Base-by-base conservation (phyloP, 2,113 vertebrate species). In the Crotophaga sulcirostris region DNA sequence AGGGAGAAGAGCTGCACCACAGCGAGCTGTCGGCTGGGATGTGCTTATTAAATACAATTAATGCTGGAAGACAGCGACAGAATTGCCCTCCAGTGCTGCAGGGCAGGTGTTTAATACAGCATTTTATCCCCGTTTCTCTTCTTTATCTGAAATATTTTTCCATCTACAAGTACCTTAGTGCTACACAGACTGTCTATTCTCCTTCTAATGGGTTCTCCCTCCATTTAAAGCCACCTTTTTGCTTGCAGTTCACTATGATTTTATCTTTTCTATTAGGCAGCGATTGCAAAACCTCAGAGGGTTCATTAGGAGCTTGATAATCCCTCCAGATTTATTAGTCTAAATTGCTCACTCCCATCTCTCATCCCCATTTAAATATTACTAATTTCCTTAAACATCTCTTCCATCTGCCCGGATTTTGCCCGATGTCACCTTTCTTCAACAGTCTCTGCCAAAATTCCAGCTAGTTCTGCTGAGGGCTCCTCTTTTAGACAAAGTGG, bases 301-400 rank as follows among this genome's bases (percentile, higher is more conserved):
- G 93, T 97, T 98, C 97, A 97, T 98, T 98, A 98, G 96, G 59
- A 90, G 93, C 93, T 90, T 94, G 95, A 96, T 97, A 97, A 98
- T 97, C 96, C 97, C 96, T 95, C 92, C 94, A 97, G 97, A 98
- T 98, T 98, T 98, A 98, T 98, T 96, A 97, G 90, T 42, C 96
- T 96, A 95, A 95, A 97, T 84, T 58, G 83, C 92, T 93, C 91
- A 51, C 89, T 97, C 93, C 89, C 78, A 81, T 97, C 95, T 94
- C 91, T 92, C 87, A 58, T 89, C 44, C 81, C 87, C 88, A 89
- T 96, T 97, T 92, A 97, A 97, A 96, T 83, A 89, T 94, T 91
- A 96, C 86, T 96, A 89, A 96, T 96, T 83, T 86, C 91, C 87
- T 95, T 93, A 87, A 95, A 95, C 86, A 74, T 81, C 97, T 96